Percentiles rank a stretch among this genome's conserved stretches.
phyloP scores from a whole-genome alignment of 2,113 vertebrate species.

The Semicossyphus pulcher region DNA sequence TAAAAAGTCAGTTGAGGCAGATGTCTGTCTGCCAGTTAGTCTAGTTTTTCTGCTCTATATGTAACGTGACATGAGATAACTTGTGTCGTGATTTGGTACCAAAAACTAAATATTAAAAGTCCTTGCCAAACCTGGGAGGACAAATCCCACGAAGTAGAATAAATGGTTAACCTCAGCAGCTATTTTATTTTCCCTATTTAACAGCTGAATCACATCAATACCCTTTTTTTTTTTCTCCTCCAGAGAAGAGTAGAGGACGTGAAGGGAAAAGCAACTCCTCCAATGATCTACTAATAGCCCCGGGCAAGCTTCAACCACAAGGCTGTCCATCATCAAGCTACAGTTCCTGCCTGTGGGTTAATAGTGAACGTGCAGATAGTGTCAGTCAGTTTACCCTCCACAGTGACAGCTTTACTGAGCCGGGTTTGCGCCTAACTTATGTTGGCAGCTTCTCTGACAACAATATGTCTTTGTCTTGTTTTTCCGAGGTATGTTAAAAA shows the following conservation, averaged over 20 bases:
- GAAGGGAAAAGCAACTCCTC: slow-evolving; percentile 52
- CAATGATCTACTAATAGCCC: slow-evolving; percentile 67
- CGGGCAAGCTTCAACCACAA: slow-evolving; percentile 56
- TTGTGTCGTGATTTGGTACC: too few species aligned
- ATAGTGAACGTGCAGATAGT: slow-evolving; percentile 58
- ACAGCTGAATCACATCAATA: slow-evolving; percentile 60
- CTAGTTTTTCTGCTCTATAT: too few species aligned
- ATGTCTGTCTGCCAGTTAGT: too few species aligned
- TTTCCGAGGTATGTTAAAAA: background rate
- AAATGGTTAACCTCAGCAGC: slow-evolving; percentile 45
- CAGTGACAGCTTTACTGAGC: slow-evolving; percentile 57
- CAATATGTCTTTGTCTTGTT: slow-evolving; percentile 13
- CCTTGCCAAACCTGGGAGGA: too few species aligned
- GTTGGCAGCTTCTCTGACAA: background rate
- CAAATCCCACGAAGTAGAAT: slow-evolving; percentile 13
- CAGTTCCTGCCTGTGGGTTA: slow-evolving; percentile 63
- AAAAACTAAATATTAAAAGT: too few species aligned
- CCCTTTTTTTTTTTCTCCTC: background rate
- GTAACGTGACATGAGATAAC: too few species aligned
- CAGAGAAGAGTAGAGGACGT: slow-evolving; percentile 31
- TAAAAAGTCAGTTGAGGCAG: too few species aligned
- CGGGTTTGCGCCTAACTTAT: too few species aligned
- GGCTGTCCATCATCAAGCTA: slow-evolving; percentile 65
- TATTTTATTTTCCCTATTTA: slow-evolving; percentile 39
- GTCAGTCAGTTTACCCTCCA: slow-evolving; percentile 38